Conservation (phyloP, 2,113 vertebrate species). For the Pseudorhombus dupliciocellatus region DNA sequence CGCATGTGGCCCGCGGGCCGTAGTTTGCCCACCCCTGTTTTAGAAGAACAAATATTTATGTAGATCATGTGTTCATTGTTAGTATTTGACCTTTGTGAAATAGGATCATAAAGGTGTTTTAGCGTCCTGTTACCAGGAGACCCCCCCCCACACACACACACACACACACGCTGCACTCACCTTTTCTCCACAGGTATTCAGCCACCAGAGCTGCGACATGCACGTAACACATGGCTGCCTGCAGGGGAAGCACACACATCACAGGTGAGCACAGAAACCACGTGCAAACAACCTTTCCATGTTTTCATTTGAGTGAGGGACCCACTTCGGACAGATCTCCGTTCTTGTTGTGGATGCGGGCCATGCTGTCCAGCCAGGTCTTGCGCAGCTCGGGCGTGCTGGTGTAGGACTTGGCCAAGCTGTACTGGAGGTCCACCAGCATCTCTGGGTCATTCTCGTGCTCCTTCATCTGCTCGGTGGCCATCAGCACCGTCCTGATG, state of each 20-base stretch:
- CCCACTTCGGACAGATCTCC: conserved; percentile 95
- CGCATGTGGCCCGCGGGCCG: too few relatives aligned
- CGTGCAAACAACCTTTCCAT: too few relatives aligned
- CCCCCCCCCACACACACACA: background rate
- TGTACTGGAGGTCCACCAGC: conserved; percentile 98
- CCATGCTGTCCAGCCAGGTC: conserved; percentile 99
- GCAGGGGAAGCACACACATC: conserved; percentile 35
- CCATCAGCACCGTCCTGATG: conserved; percentile 97
- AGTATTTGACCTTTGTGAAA: too few relatives aligned
- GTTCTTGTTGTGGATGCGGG: conserved; percentile 95
- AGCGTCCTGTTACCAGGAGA: background rate
- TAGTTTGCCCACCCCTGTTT: too few relatives aligned
- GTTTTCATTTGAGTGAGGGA: too few relatives aligned
- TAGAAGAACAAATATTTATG: background rate
- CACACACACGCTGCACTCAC: conserved; percentile 71
- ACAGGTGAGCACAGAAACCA: background rate
- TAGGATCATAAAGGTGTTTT: background rate
- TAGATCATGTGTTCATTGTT: too few relatives aligned
- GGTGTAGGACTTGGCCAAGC: conserved; percentile 96
- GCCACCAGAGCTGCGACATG: conserved; percentile 96
- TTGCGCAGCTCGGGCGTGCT: conserved; percentile 97
- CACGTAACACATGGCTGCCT: conserved; percentile 98
- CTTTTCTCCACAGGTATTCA: conserved; percentile 97
- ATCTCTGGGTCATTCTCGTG: conserved; percentile 98
- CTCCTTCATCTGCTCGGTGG: conserved; percentile 99